A percentile compares a stretch with the other conserved stretches of the same genome.
These are phyloP conservation scores for Quadroppia sp. DNA, from an alignment of 2,888 invertebrate genomes.

Conservation along the genomic window DNA sequence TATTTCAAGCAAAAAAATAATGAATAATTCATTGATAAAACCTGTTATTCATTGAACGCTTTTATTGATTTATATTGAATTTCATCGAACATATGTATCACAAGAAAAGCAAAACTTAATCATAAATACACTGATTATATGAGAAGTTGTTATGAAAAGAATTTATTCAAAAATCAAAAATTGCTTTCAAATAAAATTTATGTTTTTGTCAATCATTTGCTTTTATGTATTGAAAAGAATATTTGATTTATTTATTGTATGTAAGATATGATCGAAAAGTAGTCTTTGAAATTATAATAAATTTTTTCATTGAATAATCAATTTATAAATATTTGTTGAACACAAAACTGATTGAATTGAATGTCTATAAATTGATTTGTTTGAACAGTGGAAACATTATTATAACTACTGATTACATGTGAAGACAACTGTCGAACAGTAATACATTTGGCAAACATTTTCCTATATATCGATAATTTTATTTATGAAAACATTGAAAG, in stretches of 20 bases:
- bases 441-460: background rate
- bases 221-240: background rate
- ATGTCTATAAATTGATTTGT: background rate
- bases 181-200: background rate
- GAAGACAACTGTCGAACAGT: background rate
- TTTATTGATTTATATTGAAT: constrained; percentile 4
- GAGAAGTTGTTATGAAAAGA: background rate
- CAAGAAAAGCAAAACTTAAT: no score
- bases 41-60: background rate
- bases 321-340: background rate
- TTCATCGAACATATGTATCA: constrained; percentile 7
- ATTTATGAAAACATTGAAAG: background rate
- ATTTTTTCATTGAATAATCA: background rate
- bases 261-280: background rate
- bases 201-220: constrained; percentile 5
- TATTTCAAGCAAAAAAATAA: background rate
- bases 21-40: background rate
- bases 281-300: background rate
- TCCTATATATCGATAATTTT: background rate
- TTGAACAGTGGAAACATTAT: background rate
- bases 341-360: background rate
- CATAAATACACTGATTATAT: background rate
- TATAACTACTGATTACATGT: background rate
- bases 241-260: background rate
- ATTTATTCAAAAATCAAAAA: background rate